phyloP scores from a whole-genome alignment of 2,113 vertebrate species.

The Podocnemis expansa region DNA sequence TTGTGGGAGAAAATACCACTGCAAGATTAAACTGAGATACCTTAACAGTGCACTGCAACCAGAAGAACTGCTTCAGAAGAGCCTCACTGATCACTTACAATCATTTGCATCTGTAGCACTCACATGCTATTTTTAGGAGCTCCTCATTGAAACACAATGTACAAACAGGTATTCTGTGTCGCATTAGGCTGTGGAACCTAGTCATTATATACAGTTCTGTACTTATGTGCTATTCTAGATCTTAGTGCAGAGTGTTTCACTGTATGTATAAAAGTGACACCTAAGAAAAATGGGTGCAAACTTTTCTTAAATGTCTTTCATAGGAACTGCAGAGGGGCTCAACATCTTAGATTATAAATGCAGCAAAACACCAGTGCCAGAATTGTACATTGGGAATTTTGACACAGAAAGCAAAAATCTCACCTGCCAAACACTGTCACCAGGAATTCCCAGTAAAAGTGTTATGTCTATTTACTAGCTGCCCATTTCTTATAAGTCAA shows the following conservation, averaged over 20 bases:
- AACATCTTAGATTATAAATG: neutral
- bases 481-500: neutral
- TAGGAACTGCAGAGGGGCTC: neutral
- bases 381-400: neutral
- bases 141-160: neutral
- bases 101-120: neutral
- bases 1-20: too few species aligned
- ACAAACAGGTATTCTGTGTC: neutral
- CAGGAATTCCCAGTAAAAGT: neutral
- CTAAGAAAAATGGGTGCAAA: neutral
- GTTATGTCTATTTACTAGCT: neutral
- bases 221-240: neutral
- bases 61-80: neutral
- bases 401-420: neutral
- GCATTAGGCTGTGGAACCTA: constrained; percentile 7
- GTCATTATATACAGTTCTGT: neutral
- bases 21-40: too few species aligned
- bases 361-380: neutral
- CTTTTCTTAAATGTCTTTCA: neutral
- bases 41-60: neutral
- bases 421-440: neutral
- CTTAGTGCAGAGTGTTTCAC: neutral
- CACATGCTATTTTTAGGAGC: neutral
- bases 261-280: neutral
- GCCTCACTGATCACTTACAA: neutral